Evolutionary conservation across 2,888 invertebrate species (phyloP).

Genomic region (Zygaena filipendulae): DNA sequence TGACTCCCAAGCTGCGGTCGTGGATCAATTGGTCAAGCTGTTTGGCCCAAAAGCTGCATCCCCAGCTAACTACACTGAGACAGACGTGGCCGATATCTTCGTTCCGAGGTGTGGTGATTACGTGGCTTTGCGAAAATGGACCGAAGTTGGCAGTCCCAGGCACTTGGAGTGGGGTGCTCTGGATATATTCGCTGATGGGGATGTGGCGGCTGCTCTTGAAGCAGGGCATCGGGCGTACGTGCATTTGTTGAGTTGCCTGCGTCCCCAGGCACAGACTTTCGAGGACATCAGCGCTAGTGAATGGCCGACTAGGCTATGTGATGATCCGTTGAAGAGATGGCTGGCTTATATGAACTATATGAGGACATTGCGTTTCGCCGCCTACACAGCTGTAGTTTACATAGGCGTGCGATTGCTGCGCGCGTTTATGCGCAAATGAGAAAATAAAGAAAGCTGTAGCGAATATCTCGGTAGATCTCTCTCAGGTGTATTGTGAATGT

Average conservation of each 20-base stretch:
- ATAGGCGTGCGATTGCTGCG: conserved; percentile 25
- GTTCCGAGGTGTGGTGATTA: conserved; percentile 52
- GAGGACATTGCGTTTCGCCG: conserved; percentile 24
- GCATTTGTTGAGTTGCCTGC: conserved; percentile 35
- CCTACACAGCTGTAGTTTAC: conserved; percentile 24
- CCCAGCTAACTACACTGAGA: conserved; percentile 40
- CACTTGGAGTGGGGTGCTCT: conserved; percentile 51
- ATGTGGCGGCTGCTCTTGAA: conserved; percentile 45
- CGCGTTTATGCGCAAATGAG: conserved; percentile 21
- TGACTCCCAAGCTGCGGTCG: conserved; percentile 31
- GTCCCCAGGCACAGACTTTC: conserved; percentile 49
- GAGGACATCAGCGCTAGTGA: conserved; percentile 33
- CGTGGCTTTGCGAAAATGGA: conserved; percentile 31
- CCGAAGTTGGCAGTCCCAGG: conserved; percentile 20
- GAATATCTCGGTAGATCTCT: too few species aligned
- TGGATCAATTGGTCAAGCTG: conserved; percentile 41
- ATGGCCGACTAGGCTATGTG: conserved; percentile 27
- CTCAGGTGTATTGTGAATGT: too few species aligned
- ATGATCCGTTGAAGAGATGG: conserved; percentile 23
- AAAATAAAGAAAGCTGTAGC: too few species aligned
- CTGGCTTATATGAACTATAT: conserved; percentile 29
- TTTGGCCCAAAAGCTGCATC: conserved; percentile 41
- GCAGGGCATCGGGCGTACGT: conserved; percentile 51
- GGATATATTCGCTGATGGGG: conserved; percentile 53
- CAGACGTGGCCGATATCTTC: conserved; percentile 35